Conservation (phyloP, 2,113 vertebrate genomes). For the Tiliqua scincoides region DNA sequence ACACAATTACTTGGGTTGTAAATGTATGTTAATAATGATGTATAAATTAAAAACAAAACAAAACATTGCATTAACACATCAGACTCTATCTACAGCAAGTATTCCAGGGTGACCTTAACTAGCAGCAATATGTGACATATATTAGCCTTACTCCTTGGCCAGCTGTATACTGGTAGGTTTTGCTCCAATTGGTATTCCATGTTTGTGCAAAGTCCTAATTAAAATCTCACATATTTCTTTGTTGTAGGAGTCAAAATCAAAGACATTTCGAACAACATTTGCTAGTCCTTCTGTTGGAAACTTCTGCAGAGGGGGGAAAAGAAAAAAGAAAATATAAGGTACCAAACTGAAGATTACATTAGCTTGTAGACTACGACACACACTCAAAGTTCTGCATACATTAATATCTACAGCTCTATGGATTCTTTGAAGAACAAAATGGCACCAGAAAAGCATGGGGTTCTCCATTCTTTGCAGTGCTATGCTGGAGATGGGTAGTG, state of each 20-base stretch:
- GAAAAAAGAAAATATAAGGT: constrained; percentile 40
- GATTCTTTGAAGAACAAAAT: background rate
- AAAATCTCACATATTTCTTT: constrained; percentile 89
- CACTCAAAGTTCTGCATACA: background rate
- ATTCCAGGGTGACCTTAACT: constrained; percentile 46
- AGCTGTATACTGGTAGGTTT: constrained; percentile 88
- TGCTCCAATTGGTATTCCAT: constrained; percentile 95
- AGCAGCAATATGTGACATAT: constrained; percentile 53
- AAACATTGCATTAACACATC: constrained; percentile 9
- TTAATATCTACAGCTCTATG: background rate
- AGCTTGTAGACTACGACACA: background rate
- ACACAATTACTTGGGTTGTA: constrained; percentile 8
- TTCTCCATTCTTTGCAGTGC: background rate
- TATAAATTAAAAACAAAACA: background rate
- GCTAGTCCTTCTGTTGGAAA: constrained; percentile 94
- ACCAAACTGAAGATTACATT: background rate
- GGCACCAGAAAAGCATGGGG: background rate
- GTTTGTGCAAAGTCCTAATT: constrained; percentile 88
- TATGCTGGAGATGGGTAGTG: background rate
- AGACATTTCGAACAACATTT: constrained; percentile 93
- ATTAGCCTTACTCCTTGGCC: constrained; percentile 96
- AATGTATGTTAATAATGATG: background rate
- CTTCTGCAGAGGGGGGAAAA: constrained; percentile 79
- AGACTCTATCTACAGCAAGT: constrained; percentile 42
- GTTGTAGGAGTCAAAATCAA: constrained; percentile 98